A percentile compares a stretch with the other conserved stretches of the same genome.
Evolutionary conservation across 2,888 invertebrate species (phyloP).

Genomic region (Chaetogeoica ovagalla): DNA sequence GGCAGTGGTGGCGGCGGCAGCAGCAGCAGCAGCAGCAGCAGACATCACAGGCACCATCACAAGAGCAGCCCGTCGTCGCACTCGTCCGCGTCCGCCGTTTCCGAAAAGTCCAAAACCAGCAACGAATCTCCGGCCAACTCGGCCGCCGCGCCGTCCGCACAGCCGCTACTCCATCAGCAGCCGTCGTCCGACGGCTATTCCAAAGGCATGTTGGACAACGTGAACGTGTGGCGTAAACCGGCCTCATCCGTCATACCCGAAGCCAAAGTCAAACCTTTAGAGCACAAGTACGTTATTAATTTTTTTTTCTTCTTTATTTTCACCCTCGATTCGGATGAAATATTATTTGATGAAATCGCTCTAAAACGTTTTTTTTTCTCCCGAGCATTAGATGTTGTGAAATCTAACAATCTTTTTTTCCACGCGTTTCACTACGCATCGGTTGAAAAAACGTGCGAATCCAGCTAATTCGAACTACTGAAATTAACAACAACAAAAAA

Average conservation of each 20-base stretch:
- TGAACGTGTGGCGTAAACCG: conserved; percentile 47
- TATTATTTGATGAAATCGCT: too few species aligned
- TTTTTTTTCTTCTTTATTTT: too few species aligned
- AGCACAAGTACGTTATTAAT: conserved; percentile 39
- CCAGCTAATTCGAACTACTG: too few species aligned
- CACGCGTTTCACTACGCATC: too few species aligned
- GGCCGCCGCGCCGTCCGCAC: neutral
- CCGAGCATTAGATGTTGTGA: too few species aligned
- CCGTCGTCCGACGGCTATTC: conserved; percentile 31
- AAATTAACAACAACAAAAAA: too few species aligned
- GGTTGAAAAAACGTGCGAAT: too few species aligned
- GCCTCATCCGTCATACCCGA: conserved; percentile 45
- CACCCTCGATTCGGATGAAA: too few species aligned
- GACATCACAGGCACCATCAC: conserved; percentile 8
- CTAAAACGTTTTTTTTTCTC: too few species aligned
- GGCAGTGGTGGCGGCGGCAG: too few species aligned
- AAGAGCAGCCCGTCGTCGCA: conserved; percentile 32
- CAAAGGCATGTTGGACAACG: conserved; percentile 42
- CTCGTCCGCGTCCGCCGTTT: neutral
- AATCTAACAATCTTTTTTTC: too few species aligned
- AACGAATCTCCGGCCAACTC: conserved; percentile 34
- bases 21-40: conserved; percentile 1
- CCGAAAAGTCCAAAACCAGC: conserved; percentile 40
- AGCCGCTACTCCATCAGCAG: conserved; percentile 38
- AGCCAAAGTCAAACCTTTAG: conserved; percentile 44